Evolutionary conservation across 1,140 invertebrate genomes (phyloP), one percentile per base, ranked within the genome.

Genomic region (Rhagoletis zephyria): DNA sequence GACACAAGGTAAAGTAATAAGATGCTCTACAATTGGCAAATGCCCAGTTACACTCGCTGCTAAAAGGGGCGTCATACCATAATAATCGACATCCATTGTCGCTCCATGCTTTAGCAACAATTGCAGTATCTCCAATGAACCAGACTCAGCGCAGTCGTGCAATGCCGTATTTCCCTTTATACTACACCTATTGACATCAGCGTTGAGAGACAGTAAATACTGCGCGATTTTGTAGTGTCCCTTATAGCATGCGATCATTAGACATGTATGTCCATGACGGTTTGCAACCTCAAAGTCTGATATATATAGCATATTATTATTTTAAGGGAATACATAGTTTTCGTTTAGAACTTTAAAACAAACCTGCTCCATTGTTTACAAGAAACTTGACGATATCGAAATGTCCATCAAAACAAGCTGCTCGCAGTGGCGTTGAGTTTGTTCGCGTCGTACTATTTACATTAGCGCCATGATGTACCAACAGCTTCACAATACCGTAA

Each of bases 181-280:
- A 93, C 97, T 98, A 94, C 98, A 98, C 70, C 97, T 95, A 93
- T 99, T 98, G 0, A 98, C 97, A 93, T 98, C 96, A 4, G 98
- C 98, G 90, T 96, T 96, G 56, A 97, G 93, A 51, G 95, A 95
- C 7, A 99, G 94, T 74, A 99, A 94, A 93, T 97, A 98, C 91
- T 96, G 96, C 7, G 97, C 97, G 90, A 98, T 98, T 90, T 95
- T 94, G 88, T 96, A 95, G 93, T 98, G 97, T 19, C 97, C 97
- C 94, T 98, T 98, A 93, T 98, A 99, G 93, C 98, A 99, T 14
- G 97, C 97, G 86, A 99, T 99, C 98, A 99, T 99, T 56, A 99
- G 94, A 92, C 98, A 99, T 14, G 98, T 99, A 93, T 99, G 98
- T 3, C 97, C 97, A 92, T 98, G 97, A 77, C 96, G 94, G 93